Base-by-base conservation (phyloP, 2,113 vertebrate species). In the Scartelaos histophorus region DNA sequence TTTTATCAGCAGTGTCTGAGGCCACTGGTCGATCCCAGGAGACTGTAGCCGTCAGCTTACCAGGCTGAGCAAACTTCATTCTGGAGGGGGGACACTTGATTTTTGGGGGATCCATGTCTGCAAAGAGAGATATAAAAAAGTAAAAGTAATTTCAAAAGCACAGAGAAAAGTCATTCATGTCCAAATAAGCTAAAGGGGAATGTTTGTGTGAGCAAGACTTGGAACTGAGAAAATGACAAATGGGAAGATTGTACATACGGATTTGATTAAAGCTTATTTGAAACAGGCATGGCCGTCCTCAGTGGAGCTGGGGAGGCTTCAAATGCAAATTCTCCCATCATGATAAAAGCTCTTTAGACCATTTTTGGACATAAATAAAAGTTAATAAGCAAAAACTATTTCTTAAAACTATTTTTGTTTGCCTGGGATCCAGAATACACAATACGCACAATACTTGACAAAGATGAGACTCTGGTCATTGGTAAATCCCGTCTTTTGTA, bases 21-120 rank as follows among this genome's bases (percentile, higher is more conserved):
- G 95, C 95, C 0, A 89, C 66, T 0, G 98, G 97, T 0, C 93
- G 93, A 3, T 97, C 95, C 98, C 97, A 98, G 79, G 92, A 93
- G 60, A 99, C 94, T 0, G 46, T 88, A 73, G 94, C 94, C 0
- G 95, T 97, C 81, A 98, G 91, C 84, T 96, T 95, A 77, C 95
- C 97, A 0, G 97, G 96, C 71, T 98, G 96, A 0, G 97, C 97
- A 3, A 96, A 82, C 85, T 95, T 95, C 71, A 95, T 92, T 79
- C 95, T 95, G 58, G 97, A 96, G 0, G 90, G 91, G 0, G 97
- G 98, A 75, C 98, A 99, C 80, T 91, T 95, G 78, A 99, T 96
- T 84, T 95, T 98, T 67, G 98, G 98, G 29, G 97, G 96, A 46
- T 99, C 98, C 47, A 92, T 68, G 83, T 99, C 98, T 99, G 90